These are phyloP conservation scores for Eilema depressum DNA, from an alignment of 2,888 invertebrate species.

Conservation along the genomic window DNA sequence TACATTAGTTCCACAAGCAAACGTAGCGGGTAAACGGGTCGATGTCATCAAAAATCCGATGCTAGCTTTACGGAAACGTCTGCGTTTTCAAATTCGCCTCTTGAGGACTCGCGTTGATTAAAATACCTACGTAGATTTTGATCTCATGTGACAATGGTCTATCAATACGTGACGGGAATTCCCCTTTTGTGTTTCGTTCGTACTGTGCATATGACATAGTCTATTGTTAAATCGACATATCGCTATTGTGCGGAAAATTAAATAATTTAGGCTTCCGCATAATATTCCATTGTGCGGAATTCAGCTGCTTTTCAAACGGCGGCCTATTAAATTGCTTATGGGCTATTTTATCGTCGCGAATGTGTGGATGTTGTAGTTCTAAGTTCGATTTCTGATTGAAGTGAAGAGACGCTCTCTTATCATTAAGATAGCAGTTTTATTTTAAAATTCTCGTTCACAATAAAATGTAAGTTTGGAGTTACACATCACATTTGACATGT, in stretches of 20 bases:
- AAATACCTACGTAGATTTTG: conserved; percentile 67
- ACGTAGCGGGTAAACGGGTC: conserved; percentile 43
- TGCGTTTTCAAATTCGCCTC: conserved; percentile 56
- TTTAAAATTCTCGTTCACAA: too few species aligned
- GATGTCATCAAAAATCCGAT: conserved; percentile 47
- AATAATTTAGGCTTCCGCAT: conserved; percentile 60
- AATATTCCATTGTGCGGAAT: conserved; percentile 49
- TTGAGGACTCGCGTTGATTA: conserved; percentile 70
- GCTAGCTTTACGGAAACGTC: conserved; percentile 55
- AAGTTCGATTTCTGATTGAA: too few species aligned
- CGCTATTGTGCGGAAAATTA: conserved; percentile 63
- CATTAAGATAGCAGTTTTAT: too few species aligned
- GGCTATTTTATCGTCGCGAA: neutral
- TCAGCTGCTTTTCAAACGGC: conserved; percentile 34
- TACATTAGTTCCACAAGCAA: conserved; percentile 40
- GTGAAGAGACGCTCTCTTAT: too few species aligned
- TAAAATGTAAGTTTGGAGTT: too few species aligned
- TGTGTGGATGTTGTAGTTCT: too few species aligned
- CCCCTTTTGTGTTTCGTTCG: conserved; percentile 31
- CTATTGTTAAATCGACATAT: conserved; percentile 65
- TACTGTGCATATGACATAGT: conserved; percentile 59
- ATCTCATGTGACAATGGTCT: conserved; percentile 54
- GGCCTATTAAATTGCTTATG: neutral
- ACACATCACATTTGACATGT: too few species aligned
- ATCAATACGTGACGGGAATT: conserved; percentile 46